phyloP scores from a whole-genome alignment of 2,797 vertebrate species.

The Podargus strigoides region DNA sequence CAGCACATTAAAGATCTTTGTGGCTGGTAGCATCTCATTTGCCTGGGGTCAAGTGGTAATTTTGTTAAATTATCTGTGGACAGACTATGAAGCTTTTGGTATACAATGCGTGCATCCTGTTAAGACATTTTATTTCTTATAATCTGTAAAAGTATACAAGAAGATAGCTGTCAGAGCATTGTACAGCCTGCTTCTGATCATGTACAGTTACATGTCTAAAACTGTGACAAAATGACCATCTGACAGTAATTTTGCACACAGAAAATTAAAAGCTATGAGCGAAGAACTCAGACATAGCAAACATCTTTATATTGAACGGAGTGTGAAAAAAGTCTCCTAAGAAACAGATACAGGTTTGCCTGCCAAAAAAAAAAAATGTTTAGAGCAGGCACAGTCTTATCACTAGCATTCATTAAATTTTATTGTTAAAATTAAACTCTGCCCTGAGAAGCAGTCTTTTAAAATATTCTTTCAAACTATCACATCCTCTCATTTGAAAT shows the following conservation, averaged over 20 bases:
- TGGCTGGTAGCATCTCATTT: not conserved
- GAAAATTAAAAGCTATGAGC: slow-evolving; percentile 14
- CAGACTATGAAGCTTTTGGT: not conserved
- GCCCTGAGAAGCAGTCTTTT: not conserved
- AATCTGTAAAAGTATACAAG: not conserved
- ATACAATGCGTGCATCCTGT: not conserved
- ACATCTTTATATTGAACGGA: not conserved
- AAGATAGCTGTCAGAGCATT: slow-evolving; percentile 3
- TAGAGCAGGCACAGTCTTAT: not conserved
- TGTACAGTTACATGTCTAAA: not conserved
- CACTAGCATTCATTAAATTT: slow-evolving; percentile 13
- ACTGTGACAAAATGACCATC: slow-evolving; percentile 47
- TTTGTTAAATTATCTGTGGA: not conserved
- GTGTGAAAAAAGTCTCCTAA: slow-evolving; percentile 49
- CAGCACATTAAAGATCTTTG: slow-evolving; percentile 17
- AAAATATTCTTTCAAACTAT: slow-evolving; percentile 44
- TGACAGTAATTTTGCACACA: slow-evolving; percentile 22
- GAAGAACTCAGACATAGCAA: slow-evolving; percentile 8
- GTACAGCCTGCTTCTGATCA: slow-evolving; percentile 13
- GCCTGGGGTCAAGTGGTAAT: not conserved
- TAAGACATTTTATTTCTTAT: not conserved
- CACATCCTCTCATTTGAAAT: slow-evolving; percentile 59
- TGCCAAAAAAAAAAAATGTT: slow-evolving; percentile 16
- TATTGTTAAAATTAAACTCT: slow-evolving; percentile 52
- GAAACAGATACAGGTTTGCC: slow-evolving; percentile 6